Base-by-base conservation (phyloP, 2,888 invertebrate species). In the Limnephilus rhombicus region DNA sequence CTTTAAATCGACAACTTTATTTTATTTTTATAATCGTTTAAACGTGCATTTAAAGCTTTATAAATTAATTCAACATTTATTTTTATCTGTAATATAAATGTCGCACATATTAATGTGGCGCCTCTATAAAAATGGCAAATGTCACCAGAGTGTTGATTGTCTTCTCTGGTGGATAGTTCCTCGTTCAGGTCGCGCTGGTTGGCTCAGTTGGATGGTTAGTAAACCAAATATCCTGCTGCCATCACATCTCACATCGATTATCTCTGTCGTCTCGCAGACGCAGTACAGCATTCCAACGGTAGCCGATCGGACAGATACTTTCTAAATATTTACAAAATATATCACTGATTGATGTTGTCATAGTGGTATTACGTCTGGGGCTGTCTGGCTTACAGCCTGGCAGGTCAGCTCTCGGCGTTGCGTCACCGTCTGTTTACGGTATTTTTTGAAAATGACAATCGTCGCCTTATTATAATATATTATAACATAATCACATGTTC, bases 401-500 rank as follows among this genome's bases (percentile, higher is more conserved):
- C 29, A 37, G 34, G 29, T 85, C 37, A 85, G 85, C n/a, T 81
- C 85, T 85, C 53, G 53, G 53, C 53, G 53, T 53, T 41, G 85
- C 85, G 41, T 85, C 85, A 85, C 45, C 37, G 41, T 41, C 85
- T 41, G 45, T 41, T 85, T 85, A 85, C 85, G 41, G 45, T 24
- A n/a, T n/a, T 85, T 85, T 85, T 85, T 45, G 24, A 85, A 85
- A 85, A 85, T 85, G 85, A 85, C 85, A 85, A 41, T n/a, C 41
- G 37, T 41, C 15, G 15, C n/a, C 41, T 24, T 85, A 18, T 85
- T 85, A n/a, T 41, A 85, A 41, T 85, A 85, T 41, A 85, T 85
- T 85, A 85, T 41, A n/a, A 81, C 81, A n/a, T 85, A 41, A 85
- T 85, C 41, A 85, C n/a, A 24, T 45, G 34, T 37, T 85, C 41